These are phyloP conservation scores for Drosophila albomicans DNA, from an alignment of 1,140 invertebrate species.

Conservation along the genomic window DNA sequence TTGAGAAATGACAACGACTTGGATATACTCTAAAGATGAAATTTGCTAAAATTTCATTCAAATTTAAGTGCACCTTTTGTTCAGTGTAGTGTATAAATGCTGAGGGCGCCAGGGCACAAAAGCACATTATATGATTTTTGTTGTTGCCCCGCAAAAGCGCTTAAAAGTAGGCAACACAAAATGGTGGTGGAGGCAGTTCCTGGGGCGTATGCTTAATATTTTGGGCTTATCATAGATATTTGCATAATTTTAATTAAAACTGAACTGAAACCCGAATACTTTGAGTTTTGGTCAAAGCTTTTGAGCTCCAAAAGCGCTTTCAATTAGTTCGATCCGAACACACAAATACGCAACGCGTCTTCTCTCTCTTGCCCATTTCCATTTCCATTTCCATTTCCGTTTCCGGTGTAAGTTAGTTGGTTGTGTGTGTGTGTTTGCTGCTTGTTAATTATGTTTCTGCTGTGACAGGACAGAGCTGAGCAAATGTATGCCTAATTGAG, in stretches of 20 bases:
- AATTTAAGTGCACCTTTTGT: background rate
- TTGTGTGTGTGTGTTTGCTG: background rate
- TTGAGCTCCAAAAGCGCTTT: constrained; percentile 33
- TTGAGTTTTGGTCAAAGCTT: constrained; percentile 28
- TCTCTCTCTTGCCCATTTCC: background rate
- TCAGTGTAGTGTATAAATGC: constrained; percentile 10
- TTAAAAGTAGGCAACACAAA: constrained; percentile 28
- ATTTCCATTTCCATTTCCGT: constrained; percentile 29
- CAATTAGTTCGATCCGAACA: constrained; percentile 30
- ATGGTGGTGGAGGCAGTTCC: constrained; percentile 7
- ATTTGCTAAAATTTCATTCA: background rate
- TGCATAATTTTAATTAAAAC: constrained; percentile 74
- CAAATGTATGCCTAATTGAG: constrained; percentile 73
- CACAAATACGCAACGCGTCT: background rate
- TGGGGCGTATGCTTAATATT: constrained; percentile 43
- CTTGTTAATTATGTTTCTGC: constrained; percentile 46
- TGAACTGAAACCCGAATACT: constrained; percentile 6
- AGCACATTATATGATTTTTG: constrained; percentile 16
- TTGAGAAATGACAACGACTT: background rate
- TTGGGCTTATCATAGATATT: constrained; percentile 47
- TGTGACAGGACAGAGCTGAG: constrained; percentile 33
- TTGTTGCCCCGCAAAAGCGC: constrained; percentile 2
- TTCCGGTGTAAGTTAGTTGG: too few species aligned
- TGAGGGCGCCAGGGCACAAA: background rate
- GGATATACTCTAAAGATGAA: background rate